These are phyloP conservation scores for Dolichallabes microphthalmus DNA, from an alignment of 2,113 vertebrate genomes.

Conservation along the genomic window DNA sequence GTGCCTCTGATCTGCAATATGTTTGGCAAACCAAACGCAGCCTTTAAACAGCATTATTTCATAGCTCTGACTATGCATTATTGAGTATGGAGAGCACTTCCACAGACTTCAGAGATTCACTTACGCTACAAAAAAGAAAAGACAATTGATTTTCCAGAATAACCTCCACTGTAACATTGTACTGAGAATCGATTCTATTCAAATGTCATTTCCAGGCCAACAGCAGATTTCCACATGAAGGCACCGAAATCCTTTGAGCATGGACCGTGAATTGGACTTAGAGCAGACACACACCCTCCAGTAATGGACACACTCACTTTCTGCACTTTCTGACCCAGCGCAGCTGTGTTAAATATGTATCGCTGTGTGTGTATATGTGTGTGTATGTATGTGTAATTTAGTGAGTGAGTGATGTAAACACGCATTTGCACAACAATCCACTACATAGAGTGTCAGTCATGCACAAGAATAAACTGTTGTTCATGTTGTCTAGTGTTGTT, in stretches of 20 bases:
- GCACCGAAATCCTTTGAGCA: not conserved
- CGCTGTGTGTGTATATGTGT: not conserved
- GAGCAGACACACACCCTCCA: not conserved
- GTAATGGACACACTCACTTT: conserved; percentile 9
- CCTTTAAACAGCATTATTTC: not conserved
- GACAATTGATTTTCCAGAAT: conserved; percentile 2
- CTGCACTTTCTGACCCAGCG: not conserved
- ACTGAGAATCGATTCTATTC: conserved; percentile 2
- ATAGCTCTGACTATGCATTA: not conserved
- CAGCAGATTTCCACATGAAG: conserved; percentile 9
- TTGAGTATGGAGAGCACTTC: not conserved
- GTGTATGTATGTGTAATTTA: not conserved
- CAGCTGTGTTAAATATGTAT: conserved; percentile 22
- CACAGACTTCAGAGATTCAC: not conserved
- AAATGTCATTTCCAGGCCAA: conserved; percentile 23
- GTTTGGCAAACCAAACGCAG: not conserved
- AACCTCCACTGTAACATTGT: not conserved
- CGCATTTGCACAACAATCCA: conserved; percentile 19
- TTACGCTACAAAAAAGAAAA: conserved; percentile 1
- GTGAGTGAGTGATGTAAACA: not conserved
- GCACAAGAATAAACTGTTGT: conserved; percentile 17
- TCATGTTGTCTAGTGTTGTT: not conserved
- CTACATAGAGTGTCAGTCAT: conserved; percentile 14
- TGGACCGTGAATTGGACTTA: not conserved
- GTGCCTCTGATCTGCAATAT: not conserved